Evolutionary conservation across 2,113 vertebrate genomes (phyloP), one percentile per base, ranked within the genome.

Genomic region (Boulengeromyrus knoepffleri): DNA sequence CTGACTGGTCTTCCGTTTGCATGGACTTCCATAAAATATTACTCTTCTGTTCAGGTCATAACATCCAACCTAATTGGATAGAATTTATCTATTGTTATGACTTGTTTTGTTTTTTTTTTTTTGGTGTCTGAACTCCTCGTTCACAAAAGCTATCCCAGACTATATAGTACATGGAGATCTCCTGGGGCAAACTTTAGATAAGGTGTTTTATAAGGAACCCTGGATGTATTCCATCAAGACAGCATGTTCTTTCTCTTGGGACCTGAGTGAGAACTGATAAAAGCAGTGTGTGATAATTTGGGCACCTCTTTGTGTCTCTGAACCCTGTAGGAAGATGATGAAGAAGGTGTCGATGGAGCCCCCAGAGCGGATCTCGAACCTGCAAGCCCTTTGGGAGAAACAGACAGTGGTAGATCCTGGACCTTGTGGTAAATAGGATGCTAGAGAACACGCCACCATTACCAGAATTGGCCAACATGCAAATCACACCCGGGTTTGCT

Each of bases 331-430:
- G 94, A 97, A 97, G 95, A 96, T 98, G 94, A 97, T 99, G 97
- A 99, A 97, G 94, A 99, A 98, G 93, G 96, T 99, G 88, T 95
- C 93, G 91, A 96, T 99, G 98, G 98, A 99, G 90, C 98, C 98
- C 91, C 93, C 96, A 6, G 98, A 99, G 91, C 95, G 98, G 84
- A 94, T 99, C 93, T 92, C 94, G 87, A 94, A 95, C 92, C 95
- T 99, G 90, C 98, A 99, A 93, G 95, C 95, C 46, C 91, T 97
- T 88, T 99, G 98, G 98, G 98, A 99, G 88, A 97, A 96, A 94
- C 97, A 99, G 96, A 97, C 96, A 24, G 94, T 97, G 89, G 93
- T 97, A 56, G 98, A 99, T 91, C 96, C 97, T 87, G 98, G 98
- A 91, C 98, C 98, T 87, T 99, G 98, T 94, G 98, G 98, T 99